phyloP scores from a whole-genome alignment of 2,888 invertebrate genomes.

The Falcaria lacertinaria region DNA sequence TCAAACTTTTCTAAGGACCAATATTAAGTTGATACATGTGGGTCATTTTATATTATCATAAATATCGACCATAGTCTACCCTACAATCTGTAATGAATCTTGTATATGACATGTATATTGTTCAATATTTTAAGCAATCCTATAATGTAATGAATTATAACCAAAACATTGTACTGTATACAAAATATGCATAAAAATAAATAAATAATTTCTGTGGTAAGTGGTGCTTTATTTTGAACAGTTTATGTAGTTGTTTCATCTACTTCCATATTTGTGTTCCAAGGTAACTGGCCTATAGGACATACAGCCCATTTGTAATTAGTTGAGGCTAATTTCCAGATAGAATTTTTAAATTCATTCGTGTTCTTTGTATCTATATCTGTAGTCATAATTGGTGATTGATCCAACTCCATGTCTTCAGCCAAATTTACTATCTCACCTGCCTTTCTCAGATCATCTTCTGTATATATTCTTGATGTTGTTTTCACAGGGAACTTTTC shows the following conservation, averaged over 20 bases:
- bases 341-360: constrained; percentile 22
- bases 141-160: constrained; percentile 74
- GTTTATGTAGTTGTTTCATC: constrained; percentile 17
- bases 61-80: constrained; percentile 49
- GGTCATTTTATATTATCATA: constrained; percentile 53
- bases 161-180: constrained; percentile 75
- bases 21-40: constrained; percentile 50
- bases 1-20: constrained; percentile 56
- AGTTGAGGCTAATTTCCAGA: constrained; percentile 52
- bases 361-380: constrained; percentile 9
- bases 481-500: constrained; percentile 31
- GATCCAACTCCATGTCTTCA: constrained; percentile 14
- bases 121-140: constrained; percentile 68
- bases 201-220: constrained; percentile 68
- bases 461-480: constrained; percentile 57
- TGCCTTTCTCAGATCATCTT: constrained; percentile 54
- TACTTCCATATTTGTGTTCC: constrained; percentile 40
- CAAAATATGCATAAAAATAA: constrained; percentile 68
- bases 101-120: constrained; percentile 76
- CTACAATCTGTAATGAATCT: constrained; percentile 56
- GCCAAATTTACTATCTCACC: background rate
- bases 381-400: constrained; percentile 16
- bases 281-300: constrained; percentile 75
- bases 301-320: constrained; percentile 60
- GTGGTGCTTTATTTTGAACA: constrained; percentile 17